Conservation (phyloP, 2,797 vertebrate genomes). For the Mus minutoides region DNA sequence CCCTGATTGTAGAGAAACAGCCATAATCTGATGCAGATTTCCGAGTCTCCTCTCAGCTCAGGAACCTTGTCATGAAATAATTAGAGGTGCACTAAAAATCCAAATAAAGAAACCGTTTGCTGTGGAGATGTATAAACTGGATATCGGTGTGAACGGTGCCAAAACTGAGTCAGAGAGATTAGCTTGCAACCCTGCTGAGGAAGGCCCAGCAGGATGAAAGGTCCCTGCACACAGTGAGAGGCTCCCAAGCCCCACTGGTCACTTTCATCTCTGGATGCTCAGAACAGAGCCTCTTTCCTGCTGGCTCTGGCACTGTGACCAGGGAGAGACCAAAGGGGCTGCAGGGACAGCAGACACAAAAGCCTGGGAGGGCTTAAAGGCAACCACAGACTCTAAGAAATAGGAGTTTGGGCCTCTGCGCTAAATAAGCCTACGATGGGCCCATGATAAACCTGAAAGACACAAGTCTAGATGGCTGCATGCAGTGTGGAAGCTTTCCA, state of each 20-base stretch:
- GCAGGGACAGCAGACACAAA: constrained; percentile 69
- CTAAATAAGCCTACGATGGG: constrained; percentile 54
- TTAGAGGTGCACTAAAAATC: constrained; percentile 72
- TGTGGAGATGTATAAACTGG: constrained; percentile 81
- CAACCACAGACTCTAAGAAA: constrained; percentile 72
- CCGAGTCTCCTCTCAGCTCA: constrained; percentile 33
- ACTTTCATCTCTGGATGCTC: constrained; percentile 80
- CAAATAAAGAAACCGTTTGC: constrained; percentile 66
- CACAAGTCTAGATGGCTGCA: constrained; percentile 57
- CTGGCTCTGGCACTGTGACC: constrained; percentile 81
- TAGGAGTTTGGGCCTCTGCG: constrained; percentile 56
- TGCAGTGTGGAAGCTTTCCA: constrained; percentile 65
- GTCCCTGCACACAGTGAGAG: constrained; percentile 79
- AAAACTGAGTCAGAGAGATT: constrained; percentile 82
- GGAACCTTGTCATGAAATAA: constrained; percentile 75
- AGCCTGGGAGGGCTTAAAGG: constrained; percentile 76
- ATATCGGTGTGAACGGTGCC: constrained; percentile 73
- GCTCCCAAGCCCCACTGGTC: constrained; percentile 80
- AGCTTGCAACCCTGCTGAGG: constrained; percentile 84
- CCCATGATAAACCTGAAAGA: constrained; percentile 68
- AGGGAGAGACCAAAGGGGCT: neutral
- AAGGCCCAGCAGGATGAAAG: constrained; percentile 86
- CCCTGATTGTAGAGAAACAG: constrained; percentile 12
- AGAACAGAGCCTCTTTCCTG: constrained; percentile 68
- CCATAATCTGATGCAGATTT: constrained; percentile 55